These are phyloP conservation scores for Acanthaster planci DNA, from an alignment of 35 echinoderm and acorn worm genomes.

Conservation along the genomic window DNA sequence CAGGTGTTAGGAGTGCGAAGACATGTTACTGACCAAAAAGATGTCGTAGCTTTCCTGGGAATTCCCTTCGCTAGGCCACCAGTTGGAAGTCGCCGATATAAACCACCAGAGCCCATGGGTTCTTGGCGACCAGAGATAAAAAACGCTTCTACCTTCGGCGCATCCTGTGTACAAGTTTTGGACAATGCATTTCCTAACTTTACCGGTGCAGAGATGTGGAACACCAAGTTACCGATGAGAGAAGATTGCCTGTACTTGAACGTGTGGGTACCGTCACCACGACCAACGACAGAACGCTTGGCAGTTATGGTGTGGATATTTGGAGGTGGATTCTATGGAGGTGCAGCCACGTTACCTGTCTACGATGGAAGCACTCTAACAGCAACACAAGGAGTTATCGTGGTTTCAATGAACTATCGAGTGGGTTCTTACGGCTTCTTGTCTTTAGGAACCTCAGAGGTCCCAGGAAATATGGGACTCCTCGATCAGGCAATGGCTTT, in stretches of 20 bases:
- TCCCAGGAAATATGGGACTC: constrained; percentile 85
- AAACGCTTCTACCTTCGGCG: constrained; percentile 44
- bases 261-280: constrained; percentile 81
- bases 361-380: constrained; percentile 80
- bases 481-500: constrained; percentile 77
- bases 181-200: constrained; percentile 56
- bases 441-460: constrained; percentile 62
- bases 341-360: constrained; percentile 71
- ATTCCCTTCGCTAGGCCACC: constrained; percentile 70
- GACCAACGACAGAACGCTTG: constrained; percentile 31
- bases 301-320: constrained; percentile 97
- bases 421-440: constrained; percentile 81
- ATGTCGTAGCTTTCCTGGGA: constrained; percentile 59
- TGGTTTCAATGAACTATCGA: constrained; percentile 96
- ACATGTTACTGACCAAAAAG: background rate
- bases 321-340: constrained; percentile 74
- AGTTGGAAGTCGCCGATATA: constrained; percentile 44
- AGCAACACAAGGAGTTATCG: constrained; percentile 72
- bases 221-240: constrained; percentile 67
- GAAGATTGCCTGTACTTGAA: constrained; percentile 94
- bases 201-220: constrained; percentile 80
- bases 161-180: constrained; percentile 39
- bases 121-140: constrained; percentile 2
- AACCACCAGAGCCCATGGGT: constrained; percentile 39
- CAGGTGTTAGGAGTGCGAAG: constrained; percentile 24